phyloP scores from a whole-genome alignment of 2,113 vertebrate species.

The Labeo rohita region DNA sequence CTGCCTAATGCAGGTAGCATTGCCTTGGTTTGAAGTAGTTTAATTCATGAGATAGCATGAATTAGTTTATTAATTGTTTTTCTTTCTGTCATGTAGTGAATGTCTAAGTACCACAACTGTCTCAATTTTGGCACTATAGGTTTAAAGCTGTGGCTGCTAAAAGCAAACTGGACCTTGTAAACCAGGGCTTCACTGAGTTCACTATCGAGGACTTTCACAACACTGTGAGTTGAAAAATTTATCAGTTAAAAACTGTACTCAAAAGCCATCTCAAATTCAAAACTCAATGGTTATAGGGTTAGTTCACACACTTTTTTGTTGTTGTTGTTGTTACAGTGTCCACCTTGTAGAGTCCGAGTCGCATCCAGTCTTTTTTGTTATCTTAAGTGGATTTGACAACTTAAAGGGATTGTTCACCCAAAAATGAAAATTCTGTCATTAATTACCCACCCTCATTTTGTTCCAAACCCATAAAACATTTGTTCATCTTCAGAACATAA shows the following conservation, averaged over 20 bases:
- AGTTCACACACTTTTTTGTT: too few relatives aligned
- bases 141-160: constrained; percentile 90
- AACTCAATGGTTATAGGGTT: background rate
- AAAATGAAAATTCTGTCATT: too few relatives aligned
- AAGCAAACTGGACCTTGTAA: constrained; percentile 92
- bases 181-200: constrained; percentile 91
- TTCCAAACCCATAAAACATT: too few relatives aligned
- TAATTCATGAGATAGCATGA: background rate
- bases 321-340: too few relatives aligned
- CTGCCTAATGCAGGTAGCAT: background rate
- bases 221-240: constrained; percentile 77
- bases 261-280: background rate
- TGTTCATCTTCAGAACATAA: too few relatives aligned
- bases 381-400: too few relatives aligned
- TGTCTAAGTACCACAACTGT: background rate
- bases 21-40: background rate
- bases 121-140: constrained; percentile 64
- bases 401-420: too few relatives aligned
- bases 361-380: too few relatives aligned
- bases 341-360: too few relatives aligned
- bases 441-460: too few relatives aligned
- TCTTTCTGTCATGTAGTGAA: background rate
- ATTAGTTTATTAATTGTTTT: background rate
- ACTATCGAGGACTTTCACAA: constrained; percentile 97
- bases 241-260: too few relatives aligned